Conservation (phyloP, 2,888 invertebrate species). For the Euproctis similis region DNA sequence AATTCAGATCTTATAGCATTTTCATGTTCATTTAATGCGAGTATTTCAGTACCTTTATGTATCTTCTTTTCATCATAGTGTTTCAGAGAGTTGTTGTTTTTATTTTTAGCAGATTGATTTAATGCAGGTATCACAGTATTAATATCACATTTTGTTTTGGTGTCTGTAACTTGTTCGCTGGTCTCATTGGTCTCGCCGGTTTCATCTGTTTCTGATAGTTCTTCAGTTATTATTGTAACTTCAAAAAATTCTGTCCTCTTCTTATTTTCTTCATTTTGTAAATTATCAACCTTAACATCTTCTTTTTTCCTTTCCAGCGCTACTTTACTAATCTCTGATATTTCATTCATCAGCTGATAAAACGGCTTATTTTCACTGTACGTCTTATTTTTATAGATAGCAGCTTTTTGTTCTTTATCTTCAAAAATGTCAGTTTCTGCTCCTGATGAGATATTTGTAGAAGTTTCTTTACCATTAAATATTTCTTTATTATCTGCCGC, state of each 20-base stretch:
- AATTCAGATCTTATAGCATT: not conserved
- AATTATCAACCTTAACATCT: constrained; percentile 14
- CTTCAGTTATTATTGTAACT: constrained; percentile 52
- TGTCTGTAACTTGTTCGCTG: constrained; percentile 23
- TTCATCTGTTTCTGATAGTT: constrained; percentile 46
- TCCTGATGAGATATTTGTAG: not conserved
- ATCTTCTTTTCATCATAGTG: too few species aligned
- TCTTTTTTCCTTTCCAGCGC: constrained; percentile 24
- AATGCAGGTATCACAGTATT: not conserved
- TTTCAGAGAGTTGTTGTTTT: too few species aligned
- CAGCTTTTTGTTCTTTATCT: constrained; percentile 1
- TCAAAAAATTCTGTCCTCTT: constrained; percentile 34
- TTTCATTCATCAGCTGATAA: constrained; percentile 30
- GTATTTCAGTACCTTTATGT: too few species aligned
- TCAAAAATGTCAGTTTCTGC: not conserved
- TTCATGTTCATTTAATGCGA: too few species aligned
- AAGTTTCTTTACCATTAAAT: not conserved
- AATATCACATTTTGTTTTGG: constrained; percentile 4
- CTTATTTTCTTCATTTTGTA: constrained; percentile 21
- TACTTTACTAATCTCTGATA: constrained; percentile 27
- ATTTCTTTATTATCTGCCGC: constrained; percentile 1
- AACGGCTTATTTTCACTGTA: constrained; percentile 33
- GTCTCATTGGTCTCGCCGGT: constrained; percentile 1
- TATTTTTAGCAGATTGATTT: constrained; percentile 4
- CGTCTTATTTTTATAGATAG: constrained; percentile 13